A percentile compares a stretch with the other conserved stretches of the same genome.
Conservation (phyloP, 2,797 vertebrate genomes). For the Crossoptilon crossoptilon region DNA sequence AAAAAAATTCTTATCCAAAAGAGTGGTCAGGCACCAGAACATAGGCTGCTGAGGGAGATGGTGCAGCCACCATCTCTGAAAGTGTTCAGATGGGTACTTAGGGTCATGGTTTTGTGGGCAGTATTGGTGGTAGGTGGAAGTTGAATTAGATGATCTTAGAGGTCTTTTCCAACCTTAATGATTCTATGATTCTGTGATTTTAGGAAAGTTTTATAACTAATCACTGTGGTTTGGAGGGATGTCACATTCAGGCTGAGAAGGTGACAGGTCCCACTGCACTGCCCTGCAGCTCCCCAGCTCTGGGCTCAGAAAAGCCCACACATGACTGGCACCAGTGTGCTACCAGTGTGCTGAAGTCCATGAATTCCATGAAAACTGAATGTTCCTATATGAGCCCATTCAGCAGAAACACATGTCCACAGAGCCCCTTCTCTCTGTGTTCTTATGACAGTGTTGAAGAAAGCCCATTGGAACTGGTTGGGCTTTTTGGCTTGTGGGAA, state of each 20-base stretch:
- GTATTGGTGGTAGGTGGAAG: too few relatives aligned
- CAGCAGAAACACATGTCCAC: background rate
- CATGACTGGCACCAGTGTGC: fast-evolving
- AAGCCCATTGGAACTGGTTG: background rate
- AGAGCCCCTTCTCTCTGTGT: background rate
- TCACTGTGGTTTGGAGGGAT: background rate
- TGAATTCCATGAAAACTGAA: background rate
- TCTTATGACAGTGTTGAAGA: background rate
- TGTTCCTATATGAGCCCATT: background rate
- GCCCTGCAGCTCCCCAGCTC: background rate
- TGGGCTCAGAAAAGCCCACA: background rate
- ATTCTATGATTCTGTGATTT: too few relatives aligned
- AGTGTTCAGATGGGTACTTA: too few relatives aligned
- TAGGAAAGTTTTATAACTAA: background rate
- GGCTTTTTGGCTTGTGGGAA: background rate
- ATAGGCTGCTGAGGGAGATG: too few relatives aligned
- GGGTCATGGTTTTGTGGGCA: too few relatives aligned
- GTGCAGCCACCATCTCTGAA: too few relatives aligned
- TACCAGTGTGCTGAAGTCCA: background rate
- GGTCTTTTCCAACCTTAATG: too few relatives aligned
- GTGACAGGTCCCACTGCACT: too few relatives aligned
- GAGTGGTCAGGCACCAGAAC: too few relatives aligned
- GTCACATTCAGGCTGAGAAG: background rate
- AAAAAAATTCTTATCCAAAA: background rate
- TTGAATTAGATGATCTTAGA: too few relatives aligned